Percentiles rank a stretch among this genome's conserved stretches.
Evolutionary conservation across 2,888 invertebrate species (phyloP).

Genomic region (Rhaphigaster nebulosa): DNA sequence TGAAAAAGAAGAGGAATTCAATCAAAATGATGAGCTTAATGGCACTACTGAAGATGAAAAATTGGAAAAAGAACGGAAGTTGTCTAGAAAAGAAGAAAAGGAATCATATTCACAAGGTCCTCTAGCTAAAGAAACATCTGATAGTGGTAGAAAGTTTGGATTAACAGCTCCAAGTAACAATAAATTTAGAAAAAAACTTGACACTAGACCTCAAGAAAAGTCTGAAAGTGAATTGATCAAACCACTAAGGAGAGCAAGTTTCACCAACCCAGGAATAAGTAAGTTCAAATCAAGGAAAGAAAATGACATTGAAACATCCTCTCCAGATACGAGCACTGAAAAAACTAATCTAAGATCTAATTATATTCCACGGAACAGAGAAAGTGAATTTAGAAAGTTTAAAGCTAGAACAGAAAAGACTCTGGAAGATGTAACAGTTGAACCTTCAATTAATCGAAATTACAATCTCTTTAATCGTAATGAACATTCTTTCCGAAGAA

Average conservation of each 20-base stretch:
- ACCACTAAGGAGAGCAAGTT: not conserved
- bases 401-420: conserved; percentile 59
- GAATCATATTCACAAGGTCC: not conserved
- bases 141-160: conserved; percentile 21
- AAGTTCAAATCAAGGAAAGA: conserved; percentile 9
- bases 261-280: not conserved
- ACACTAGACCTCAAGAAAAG: not conserved
- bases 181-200: not conserved
- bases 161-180: not conserved
- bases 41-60: not conserved
- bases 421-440: conserved; percentile 33
- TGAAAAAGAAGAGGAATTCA: not conserved
- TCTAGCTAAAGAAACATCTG: conserved; percentile 1
- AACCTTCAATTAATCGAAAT: conserved; percentile 62
- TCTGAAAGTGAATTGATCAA: not conserved
- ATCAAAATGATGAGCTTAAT: not conserved
- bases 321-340: conserved; percentile 26
- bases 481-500: conserved; percentile 38
- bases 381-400: conserved; percentile 60
- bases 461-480: conserved; percentile 64
- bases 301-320: not conserved
- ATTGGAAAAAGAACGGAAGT: not conserved
- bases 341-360: conserved; percentile 36
- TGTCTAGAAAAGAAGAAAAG: not conserved
- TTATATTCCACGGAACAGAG: conserved; percentile 59